These are phyloP conservation scores for Brachynemurus nebulosus DNA, from an alignment of 2,888 invertebrate genomes.

Conservation along the genomic window DNA sequence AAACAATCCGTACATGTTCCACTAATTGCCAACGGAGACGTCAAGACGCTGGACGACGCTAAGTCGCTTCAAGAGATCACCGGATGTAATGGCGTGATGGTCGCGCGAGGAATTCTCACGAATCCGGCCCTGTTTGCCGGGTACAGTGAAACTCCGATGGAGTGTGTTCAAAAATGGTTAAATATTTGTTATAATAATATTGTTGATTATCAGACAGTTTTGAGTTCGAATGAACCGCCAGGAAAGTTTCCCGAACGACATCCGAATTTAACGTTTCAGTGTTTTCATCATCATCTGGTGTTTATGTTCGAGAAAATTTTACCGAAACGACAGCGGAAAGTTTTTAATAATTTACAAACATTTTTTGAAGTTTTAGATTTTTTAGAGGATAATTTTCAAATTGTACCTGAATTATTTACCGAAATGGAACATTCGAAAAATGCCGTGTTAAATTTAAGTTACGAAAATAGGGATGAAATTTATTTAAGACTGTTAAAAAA, in stretches of 20 bases:
- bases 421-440: slow-evolving; percentile 11
- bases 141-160: slow-evolving; percentile 45
- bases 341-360: slow-evolving; percentile 64
- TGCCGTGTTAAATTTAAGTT: slow-evolving; percentile 21
- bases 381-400: slow-evolving; percentile 42
- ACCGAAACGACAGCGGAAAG: slow-evolving; percentile 51
- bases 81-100: slow-evolving; percentile 76
- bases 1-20: slow-evolving; percentile 63
- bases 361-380: slow-evolving; percentile 56
- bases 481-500: slow-evolving; percentile 19
- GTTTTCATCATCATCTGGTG: slow-evolving; percentile 91
- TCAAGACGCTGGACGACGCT: slow-evolving; percentile 61
- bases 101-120: slow-evolving; percentile 74
- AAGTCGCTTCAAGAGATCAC: slow-evolving; percentile 47
- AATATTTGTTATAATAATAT: slow-evolving; percentile 44
- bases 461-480: slow-evolving; percentile 19
- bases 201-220: slow-evolving; percentile 20
- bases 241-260: slow-evolving; percentile 34
- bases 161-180: slow-evolving; percentile 74
- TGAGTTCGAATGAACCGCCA: slow-evolving; percentile 15
- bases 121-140: slow-evolving; percentile 88
- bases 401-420: slow-evolving; percentile 29
- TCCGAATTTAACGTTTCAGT: slow-evolving; percentile 53
- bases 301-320: slow-evolving; percentile 86
- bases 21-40: slow-evolving; percentile 85